Conservation (phyloP, 2,888 invertebrate species). For the Rambutsinella grinnellia region DNA sequence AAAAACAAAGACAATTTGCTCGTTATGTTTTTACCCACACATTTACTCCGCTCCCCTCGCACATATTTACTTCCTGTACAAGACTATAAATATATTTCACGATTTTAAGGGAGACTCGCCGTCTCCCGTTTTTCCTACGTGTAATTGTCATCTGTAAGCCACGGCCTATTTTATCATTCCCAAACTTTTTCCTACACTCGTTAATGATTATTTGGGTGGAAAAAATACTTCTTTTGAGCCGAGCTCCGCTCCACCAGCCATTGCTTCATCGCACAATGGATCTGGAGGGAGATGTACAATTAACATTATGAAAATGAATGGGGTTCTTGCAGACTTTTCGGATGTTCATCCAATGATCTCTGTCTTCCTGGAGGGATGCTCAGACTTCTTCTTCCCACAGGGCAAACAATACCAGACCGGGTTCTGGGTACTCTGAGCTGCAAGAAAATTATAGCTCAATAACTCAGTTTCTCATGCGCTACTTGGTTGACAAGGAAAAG, state of each 20-base stretch:
- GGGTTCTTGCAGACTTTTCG: not conserved
- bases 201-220: not conserved
- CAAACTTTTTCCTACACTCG: not conserved
- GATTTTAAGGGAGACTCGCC: not conserved
- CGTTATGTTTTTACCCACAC: too few relatives aligned
- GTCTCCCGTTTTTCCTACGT: not conserved
- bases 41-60: too few relatives aligned
- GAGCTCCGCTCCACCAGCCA: not conserved
- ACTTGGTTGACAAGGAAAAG: not conserved
- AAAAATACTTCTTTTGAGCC: not conserved
- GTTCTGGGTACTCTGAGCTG: too few relatives aligned
- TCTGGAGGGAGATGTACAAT: not conserved
- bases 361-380: not conserved
- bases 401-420: too few relatives aligned
- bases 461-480: not conserved
- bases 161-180: not conserved
- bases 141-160: not conserved
- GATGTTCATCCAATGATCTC: not conserved
- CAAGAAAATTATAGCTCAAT: not conserved
- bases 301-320: not conserved
- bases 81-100: too few relatives aligned
- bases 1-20: too few relatives aligned
- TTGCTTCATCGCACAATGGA: not conserved
- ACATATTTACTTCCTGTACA: too few relatives aligned
- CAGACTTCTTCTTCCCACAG: too few relatives aligned